Evolutionary conservation across 2,113 vertebrate genomes (phyloP).

Genomic region (Aegypius monachus): DNA sequence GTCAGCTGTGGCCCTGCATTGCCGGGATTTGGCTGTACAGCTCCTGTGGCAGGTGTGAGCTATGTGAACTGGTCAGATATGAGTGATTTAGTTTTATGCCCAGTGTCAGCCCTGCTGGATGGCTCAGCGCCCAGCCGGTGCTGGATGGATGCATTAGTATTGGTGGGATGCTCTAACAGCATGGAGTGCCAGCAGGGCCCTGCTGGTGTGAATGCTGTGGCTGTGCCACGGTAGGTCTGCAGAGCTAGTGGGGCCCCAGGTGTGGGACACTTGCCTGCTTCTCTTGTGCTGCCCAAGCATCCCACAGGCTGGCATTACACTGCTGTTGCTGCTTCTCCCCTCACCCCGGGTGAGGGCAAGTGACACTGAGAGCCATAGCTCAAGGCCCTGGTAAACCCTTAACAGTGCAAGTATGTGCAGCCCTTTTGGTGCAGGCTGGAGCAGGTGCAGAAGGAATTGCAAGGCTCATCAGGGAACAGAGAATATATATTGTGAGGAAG

Average conservation of each 20-base stretch:
- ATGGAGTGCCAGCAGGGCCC: not conserved
- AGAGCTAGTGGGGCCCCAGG: not conserved
- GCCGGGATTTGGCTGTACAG: not conserved
- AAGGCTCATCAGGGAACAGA: not conserved
- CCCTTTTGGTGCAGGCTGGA: not conserved
- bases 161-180: not conserved
- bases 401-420: too few relatives aligned
- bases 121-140: not conserved
- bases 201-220: not conserved
- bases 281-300: not conserved
- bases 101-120: not conserved
- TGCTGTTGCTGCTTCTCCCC: not conserved
- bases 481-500: not conserved
- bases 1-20: not conserved
- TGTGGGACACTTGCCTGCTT: not conserved
- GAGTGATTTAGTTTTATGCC: not conserved
- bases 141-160: not conserved
- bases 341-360: not conserved
- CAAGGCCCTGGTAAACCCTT: not conserved
- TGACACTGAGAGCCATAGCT: not conserved
- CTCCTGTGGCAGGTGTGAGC: not conserved
- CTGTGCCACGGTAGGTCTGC: accelerated
- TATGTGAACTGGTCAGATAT: not conserved
- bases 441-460: not conserved
- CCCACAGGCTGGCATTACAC: not conserved